phyloP scores from a whole-genome alignment of 2,113 vertebrate genomes.

The Hippocampus mohnikei region DNA sequence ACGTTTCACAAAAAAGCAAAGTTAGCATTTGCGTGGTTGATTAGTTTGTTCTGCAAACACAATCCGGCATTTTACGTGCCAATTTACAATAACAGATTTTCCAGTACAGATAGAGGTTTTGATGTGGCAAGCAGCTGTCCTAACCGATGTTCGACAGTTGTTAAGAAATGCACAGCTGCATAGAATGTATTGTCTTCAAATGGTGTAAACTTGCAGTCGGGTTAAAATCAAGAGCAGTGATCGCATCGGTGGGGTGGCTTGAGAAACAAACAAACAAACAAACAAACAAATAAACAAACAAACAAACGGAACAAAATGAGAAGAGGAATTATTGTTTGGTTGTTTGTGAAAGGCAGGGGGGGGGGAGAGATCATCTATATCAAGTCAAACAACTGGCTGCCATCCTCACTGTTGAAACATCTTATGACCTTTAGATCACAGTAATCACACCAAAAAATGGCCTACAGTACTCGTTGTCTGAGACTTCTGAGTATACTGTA shows the following conservation, averaged over 20 bases:
- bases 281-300: not conserved
- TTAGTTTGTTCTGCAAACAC: not conserved
- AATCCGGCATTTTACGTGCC: slow-evolving; percentile 14
- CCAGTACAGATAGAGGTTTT: slow-evolving; percentile 7
- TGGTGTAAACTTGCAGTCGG: slow-evolving; percentile 52
- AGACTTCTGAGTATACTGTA: not conserved
- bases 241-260: slow-evolving; percentile 43
- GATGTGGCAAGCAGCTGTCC: slow-evolving; percentile 25
- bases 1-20: not conserved
- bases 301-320: slow-evolving; percentile 1
- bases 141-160: slow-evolving; percentile 42
- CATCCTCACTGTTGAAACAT: too few species aligned
- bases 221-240: slow-evolving; percentile 51
- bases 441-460: not conserved
- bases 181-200: slow-evolving; percentile 32
- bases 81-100: not conserved
- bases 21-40: not conserved
- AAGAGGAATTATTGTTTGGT: slow-evolving; percentile 15
- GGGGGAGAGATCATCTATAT: not conserved
- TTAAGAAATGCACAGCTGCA: slow-evolving; percentile 45
- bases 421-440: not conserved
- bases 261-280: slow-evolving; percentile 27
- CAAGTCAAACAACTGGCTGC: too few species aligned
- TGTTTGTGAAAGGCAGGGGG: too few species aligned
- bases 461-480: not conserved